Base-by-base conservation (phyloP, 1,140 invertebrate genomes). In the Scaptomyza montana region DNA sequence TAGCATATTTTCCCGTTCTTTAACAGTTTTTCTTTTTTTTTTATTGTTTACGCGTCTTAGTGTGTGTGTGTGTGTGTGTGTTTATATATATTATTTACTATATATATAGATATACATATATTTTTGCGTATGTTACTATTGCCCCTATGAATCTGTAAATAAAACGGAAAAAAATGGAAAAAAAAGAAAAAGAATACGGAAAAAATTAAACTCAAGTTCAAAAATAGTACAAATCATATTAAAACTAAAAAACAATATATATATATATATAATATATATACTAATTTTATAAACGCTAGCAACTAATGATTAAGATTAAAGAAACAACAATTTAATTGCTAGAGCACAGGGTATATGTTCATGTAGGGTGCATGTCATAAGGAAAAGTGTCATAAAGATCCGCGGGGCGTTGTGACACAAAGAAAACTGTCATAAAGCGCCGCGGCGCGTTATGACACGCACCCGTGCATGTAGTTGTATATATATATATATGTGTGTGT, bases 111-210 rank as follows among this genome's bases (percentile, higher is more conserved):
- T 77, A 73, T 68, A 30, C 67, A 56, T 68, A 47, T 79, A 61
- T 54, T 46, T 78, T 41, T 80, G 47, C 56, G 61, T 84, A 84
- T 82, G 75, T 76, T 87, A 75, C 70, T 87, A 82, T 79, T 87
- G 78, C 79, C 82, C 82, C 82, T 87, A 87, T 87, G 82, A 87
- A 87, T 87, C 82, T 87, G 82, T 62, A 86, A 87, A 70, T 80
- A 79, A 87, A 81, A 67, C 19, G 28, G 41, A 61, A 53, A 49
- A 45, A 16, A 80, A 87, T 55, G 8, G 33, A 49, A 55, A 45
- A 59, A 21, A 64, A 53, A 59, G 36, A 74, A 75, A 61, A 16
- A 60, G 55, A 71, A 33, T 9, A 25, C 60, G 1, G 16, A 80
- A 67, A 39, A 63, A 82, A 33, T 57, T 47, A 59, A 49, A 61